Conservation (phyloP, 2,113 vertebrate genomes). For the Cololabis saira region DNA sequence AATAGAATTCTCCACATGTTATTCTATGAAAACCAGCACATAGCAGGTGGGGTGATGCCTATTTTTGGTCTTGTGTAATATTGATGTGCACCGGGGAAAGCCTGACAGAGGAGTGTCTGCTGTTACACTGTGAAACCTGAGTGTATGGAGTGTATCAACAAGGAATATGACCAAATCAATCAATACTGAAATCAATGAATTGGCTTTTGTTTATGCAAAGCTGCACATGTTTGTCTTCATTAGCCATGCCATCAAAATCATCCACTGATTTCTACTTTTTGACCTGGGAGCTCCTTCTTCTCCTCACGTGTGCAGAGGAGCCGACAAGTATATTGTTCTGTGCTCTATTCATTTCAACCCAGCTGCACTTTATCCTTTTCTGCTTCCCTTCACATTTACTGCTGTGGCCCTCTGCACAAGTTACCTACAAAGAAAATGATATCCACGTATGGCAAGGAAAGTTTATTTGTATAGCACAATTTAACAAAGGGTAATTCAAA, state of each 20-base stretch:
- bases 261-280: slow-evolving; percentile 25
- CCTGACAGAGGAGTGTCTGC: slow-evolving; percentile 17
- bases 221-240: slow-evolving; percentile 20
- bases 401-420: background rate
- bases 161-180: background rate
- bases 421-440: no score
- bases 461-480: no score
- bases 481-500: no score
- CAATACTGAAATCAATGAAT: slow-evolving; percentile 30
- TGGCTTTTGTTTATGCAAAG: slow-evolving; percentile 21
- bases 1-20: slow-evolving; percentile 11
- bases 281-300: background rate
- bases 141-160: slow-evolving; percentile 1
- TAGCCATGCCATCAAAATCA: slow-evolving; percentile 15
- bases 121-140: slow-evolving; percentile 13
- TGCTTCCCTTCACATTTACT: background rate
- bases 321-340: background rate
- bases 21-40: slow-evolving; percentile 13
- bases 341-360: background rate
- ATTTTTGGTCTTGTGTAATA: slow-evolving; percentile 45
- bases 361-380: background rate
- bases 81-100: slow-evolving; percentile 41
- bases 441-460: no score
- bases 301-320: background rate
- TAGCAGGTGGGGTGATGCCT: slow-evolving; percentile 22